Base-by-base conservation (phyloP, 2,797 vertebrate genomes). In the Podargus strigoides region DNA sequence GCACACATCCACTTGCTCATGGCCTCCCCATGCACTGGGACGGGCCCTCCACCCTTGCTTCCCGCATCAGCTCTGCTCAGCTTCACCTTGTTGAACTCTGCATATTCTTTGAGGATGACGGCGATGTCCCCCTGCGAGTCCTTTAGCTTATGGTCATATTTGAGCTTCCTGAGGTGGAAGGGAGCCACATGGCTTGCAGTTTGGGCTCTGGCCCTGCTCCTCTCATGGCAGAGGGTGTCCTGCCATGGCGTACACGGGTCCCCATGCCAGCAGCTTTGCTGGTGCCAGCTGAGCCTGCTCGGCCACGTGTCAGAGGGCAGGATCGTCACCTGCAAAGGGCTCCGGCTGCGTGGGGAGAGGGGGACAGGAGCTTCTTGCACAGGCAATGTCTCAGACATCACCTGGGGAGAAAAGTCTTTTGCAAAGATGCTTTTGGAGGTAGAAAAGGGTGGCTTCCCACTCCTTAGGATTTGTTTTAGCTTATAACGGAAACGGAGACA, bases 401-500 rank as follows among this genome's bases (percentile, higher is more conserved):
- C 14, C 17, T 30, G 89, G 15, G 58, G 23, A 18, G 84, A 21
- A 16, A 56, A 55, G 22, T 83, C 85, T 60, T 76, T 59, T 3
- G 87, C 75, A 28, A 93, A 97, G 73, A 78, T 32, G 66, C 60
- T 63, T 19, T 22, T 8, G 18, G 92, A 83, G 56, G 93, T 82
- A 85, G 97, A 67, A 34, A 36, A 39, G 19, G 27, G n/a, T 5
- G 76, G 37, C 18, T 36, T 94, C 69, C 94, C 96, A 4, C 52
- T 93, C 86, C 92, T 97, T 52, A 99, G 85, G 83, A 98, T 94
- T 50, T 97, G 96, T 62, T 98, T 98, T 72, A 99, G 97, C 94
- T 98, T 98, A 87, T 98, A 97, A 14, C 97, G 97, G 95, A 99
- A 99, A 58, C 98, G 98, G 23, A 99, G 98, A 69, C 97, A 98